Evolutionary conservation across 2,888 invertebrate species (phyloP).

Genomic region (Diloba caeruleocephala): DNA sequence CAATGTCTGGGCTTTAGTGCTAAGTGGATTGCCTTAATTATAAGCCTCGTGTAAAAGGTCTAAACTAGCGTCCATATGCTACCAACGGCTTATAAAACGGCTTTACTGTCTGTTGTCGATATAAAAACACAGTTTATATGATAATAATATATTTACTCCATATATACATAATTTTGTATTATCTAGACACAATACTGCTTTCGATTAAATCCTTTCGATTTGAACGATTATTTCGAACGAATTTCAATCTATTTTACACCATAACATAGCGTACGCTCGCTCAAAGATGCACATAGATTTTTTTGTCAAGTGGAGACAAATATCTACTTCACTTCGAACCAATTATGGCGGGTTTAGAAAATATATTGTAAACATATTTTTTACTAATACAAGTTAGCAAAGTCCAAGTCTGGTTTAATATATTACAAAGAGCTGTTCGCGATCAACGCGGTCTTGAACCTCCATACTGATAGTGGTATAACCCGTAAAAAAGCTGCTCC

Average conservation of each 20-base stretch:
- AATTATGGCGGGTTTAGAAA: constrained; percentile 32
- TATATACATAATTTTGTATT: constrained; percentile 65
- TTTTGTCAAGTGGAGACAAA: constrained; percentile 47
- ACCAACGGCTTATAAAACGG: not conserved
- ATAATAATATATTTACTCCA: constrained; percentile 67
- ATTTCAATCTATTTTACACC: constrained; percentile 43
- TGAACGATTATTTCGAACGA: too few species aligned
- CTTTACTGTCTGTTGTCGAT: not conserved
- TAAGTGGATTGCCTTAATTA: too few species aligned
- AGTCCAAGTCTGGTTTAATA: too few species aligned
- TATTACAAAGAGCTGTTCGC: too few species aligned
- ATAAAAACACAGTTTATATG: constrained; percentile 33
- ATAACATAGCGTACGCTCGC: constrained; percentile 52
- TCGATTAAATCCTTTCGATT: too few species aligned
- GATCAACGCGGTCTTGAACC: too few species aligned
- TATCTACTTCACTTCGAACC: constrained; percentile 47
- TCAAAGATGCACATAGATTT: constrained; percentile 38
- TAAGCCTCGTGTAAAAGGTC: too few species aligned
- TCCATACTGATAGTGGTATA: too few species aligned
- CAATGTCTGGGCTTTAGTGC: too few species aligned
- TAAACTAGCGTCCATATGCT: too few species aligned
- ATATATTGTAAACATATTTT: constrained; percentile 15
- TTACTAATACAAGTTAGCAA: not conserved
- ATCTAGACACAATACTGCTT: constrained; percentile 58
- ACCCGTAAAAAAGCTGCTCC: too few species aligned